Conservation (phyloP, 2,113 vertebrate genomes). For the Neopipo cinnamomea region DNA sequence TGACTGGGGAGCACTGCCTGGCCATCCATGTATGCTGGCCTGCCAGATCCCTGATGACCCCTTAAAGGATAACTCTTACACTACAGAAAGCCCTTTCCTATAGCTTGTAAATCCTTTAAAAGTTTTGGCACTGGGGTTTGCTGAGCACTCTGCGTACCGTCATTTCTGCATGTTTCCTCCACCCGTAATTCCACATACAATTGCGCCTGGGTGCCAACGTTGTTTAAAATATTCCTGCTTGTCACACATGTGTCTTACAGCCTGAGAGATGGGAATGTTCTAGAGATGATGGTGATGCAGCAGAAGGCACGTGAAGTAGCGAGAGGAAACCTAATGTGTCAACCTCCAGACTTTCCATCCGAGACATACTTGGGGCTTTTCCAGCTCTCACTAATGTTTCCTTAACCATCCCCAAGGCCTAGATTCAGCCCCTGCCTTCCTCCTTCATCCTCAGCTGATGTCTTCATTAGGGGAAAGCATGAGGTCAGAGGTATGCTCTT, state of each 20-base stretch:
- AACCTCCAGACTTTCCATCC: not conserved
- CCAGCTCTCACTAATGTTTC: not conserved
- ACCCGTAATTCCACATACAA: fast-evolving
- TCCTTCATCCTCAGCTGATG: not conserved
- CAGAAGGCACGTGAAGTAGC: not conserved
- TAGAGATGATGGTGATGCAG: not conserved
- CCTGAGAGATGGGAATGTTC: not conserved
- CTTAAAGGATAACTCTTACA: not conserved
- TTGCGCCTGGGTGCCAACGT: not conserved
- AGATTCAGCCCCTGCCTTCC: not conserved
- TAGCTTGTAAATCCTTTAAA: not conserved
- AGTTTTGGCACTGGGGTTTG: not conserved
- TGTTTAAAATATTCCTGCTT: not conserved
- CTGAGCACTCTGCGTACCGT: fast-evolving
- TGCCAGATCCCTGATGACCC: not conserved
- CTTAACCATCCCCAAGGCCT: not conserved
- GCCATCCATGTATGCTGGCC: not conserved
- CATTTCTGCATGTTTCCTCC: not conserved
- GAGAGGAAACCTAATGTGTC: not conserved
- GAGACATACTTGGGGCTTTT: not conserved
- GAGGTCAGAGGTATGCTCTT: not conserved
- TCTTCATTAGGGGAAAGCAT: not conserved
- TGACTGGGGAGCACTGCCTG: not conserved
- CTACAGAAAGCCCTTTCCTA: not conserved
- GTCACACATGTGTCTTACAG: not conserved